Evolutionary conservation across 2,113 vertebrate species (phyloP), one percentile per base, ranked within the genome.

Genomic region (Prochilodus magdalenae): DNA sequence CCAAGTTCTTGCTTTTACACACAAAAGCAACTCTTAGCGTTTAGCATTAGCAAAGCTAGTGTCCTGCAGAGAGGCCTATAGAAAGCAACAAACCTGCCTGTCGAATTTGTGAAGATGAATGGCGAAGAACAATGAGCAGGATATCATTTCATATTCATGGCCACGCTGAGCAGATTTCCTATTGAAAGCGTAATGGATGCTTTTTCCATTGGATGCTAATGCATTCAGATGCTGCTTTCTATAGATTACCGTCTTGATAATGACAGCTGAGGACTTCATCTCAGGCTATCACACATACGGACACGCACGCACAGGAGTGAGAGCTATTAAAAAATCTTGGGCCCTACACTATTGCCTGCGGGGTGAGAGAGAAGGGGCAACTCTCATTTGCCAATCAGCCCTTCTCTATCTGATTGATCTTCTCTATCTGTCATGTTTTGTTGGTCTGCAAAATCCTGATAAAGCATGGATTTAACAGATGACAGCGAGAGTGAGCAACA

Each of bases 381-480:
- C 76, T 71, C 33, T 86, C 88, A 57, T 51, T 82, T 82, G 73
- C 66, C 74, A 75, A 85, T 77, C 74, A 81, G 79, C 5, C 72
- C 44, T 12, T 77, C 83, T 86, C 49, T 73, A 77, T 81, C n/a
- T 20, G 79, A 77, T 71, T 29, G 83, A 79, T 49, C 57, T 33
- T 70, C 73, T 44, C 72, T 4, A 75, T 81, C 80, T 59, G 80
- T 81, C 80, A 81, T 59, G 80, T 81, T 75, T 55, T 67, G 62
- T 24, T 75, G 82, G 70, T 55, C 87, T 85, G 86, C 83, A 81
- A 79, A 79, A 70, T 77, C 59, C 60, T 69, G 91, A 89, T 90
- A 87, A 57, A 75, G 26, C 13, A 11, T 13, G 36, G 24, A 40
- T 3, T 12, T 11, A 15, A 0, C 73, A 88, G 44, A 83, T 62